A percentile compares a stretch with the other conserved stretches of the same genome.
phyloP scores from a whole-genome alignment of 2,113 vertebrate genomes.

The Limnothrissa miodon region DNA sequence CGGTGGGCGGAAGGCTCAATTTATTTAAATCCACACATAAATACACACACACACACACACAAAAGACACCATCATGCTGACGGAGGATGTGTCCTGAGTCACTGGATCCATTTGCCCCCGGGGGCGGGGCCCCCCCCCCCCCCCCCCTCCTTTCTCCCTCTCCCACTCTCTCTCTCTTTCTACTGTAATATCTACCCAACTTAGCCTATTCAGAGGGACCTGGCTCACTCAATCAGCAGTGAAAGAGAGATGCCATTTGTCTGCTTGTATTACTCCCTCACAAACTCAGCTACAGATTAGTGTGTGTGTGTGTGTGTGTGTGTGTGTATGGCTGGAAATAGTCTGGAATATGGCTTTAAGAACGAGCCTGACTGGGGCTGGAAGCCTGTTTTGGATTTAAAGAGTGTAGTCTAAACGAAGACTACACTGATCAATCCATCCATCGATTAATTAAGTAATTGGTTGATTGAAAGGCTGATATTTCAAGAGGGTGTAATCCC shows the following conservation, averaged over 20 bases:
- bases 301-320: not conserved
- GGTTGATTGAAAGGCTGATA: too few relatives aligned
- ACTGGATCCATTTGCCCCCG: constrained; percentile 32
- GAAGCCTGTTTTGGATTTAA: not conserved
- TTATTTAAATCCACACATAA: constrained; percentile 36
- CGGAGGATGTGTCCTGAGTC: constrained; percentile 26
- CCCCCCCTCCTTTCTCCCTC: too few relatives aligned
- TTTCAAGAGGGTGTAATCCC: too few relatives aligned
- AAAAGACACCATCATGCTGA: constrained; percentile 17
- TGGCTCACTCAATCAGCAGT: constrained; percentile 36
- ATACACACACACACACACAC: not conserved
- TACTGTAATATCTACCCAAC: constrained; percentile 43
- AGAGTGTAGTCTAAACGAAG: not conserved
- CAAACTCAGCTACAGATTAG: constrained; percentile 41
- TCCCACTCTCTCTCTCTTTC: too few relatives aligned
- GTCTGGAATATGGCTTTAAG: not conserved
- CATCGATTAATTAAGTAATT: too few relatives aligned
- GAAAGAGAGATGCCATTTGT: constrained; percentile 27
- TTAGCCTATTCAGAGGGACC: constrained; percentile 30
- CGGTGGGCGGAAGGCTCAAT: constrained; percentile 35
- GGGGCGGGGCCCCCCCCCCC: constrained; percentile 9
- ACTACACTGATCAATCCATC: not conserved
- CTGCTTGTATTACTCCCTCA: constrained; percentile 41
- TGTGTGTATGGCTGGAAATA: constrained; percentile 11
- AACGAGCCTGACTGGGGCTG: not conserved